A percentile compares a stretch with the other conserved stretches of the same genome.
phyloP scores from a whole-genome alignment of 2,113 vertebrate species.

The Antechinus flavipes region DNA sequence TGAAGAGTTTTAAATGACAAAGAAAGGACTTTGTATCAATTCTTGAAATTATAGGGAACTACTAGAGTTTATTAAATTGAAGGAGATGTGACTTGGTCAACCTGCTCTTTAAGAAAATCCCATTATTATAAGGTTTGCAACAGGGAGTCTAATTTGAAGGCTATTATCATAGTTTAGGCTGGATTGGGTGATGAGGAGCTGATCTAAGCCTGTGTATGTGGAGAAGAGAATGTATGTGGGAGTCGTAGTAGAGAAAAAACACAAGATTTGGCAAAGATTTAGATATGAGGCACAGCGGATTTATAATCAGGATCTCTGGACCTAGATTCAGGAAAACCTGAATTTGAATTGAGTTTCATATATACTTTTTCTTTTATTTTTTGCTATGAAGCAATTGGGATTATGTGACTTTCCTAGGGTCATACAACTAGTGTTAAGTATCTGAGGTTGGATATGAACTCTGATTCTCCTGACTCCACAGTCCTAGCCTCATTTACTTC shows the following conservation, averaged over 20 bases:
- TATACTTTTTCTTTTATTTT: too few species aligned
- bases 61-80: neutral
- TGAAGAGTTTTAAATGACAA: neutral
- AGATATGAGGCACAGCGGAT: neutral
- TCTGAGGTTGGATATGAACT: too few species aligned
- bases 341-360: neutral
- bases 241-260: neutral
- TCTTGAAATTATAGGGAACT: neutral
- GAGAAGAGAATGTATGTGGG: neutral
- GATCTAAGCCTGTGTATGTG: neutral
- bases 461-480: too few species aligned
- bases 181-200: neutral
- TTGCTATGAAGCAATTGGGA: too few species aligned
- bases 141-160: neutral
- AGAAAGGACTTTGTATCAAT: neutral
- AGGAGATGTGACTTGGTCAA: neutral
- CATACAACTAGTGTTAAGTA: too few species aligned
- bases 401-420: too few species aligned
- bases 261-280: neutral
- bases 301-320: neutral
- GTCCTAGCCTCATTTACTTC: neutral
- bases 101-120: neutral
- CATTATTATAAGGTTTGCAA: neutral
- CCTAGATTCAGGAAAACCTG: slow-evolving; percentile 7
- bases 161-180: neutral